phyloP scores from a whole-genome alignment of 2,797 vertebrate species.

The Erpetoichthys calabaricus region DNA sequence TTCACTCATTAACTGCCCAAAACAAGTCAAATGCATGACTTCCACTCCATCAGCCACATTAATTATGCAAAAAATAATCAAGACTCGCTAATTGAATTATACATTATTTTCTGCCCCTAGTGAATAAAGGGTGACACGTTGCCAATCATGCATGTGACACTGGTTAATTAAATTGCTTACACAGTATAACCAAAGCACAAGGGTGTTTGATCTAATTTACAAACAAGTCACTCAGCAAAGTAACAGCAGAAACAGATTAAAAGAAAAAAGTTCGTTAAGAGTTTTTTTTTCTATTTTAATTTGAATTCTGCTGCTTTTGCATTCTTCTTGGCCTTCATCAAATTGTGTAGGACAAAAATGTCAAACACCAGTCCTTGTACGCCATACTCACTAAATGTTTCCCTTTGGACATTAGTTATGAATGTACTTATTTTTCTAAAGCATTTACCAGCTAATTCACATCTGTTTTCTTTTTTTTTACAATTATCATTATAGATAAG shows the following conservation, averaged over 20 bases:
- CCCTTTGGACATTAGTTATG: no score
- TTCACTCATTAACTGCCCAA: neutral
- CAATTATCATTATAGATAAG: no score
- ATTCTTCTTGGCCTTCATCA: no score
- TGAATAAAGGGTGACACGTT: neutral
- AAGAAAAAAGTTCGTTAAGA: neutral
- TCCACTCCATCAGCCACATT: neutral
- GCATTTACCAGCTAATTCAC: no score
- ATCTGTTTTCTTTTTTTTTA: no score
- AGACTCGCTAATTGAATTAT: neutral
- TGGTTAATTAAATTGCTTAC: neutral
- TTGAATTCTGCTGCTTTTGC: no score
- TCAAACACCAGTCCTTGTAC: no score
- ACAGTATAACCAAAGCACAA: slow-evolving; percentile 1
- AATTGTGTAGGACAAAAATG: no score
- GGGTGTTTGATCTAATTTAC: neutral
- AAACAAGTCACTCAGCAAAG: neutral
- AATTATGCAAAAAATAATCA: neutral
- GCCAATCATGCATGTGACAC: slow-evolving; percentile 2
- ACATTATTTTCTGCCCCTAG: neutral
- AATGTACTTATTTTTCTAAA: no score
- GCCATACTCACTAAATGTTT: no score
- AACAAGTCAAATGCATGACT: neutral
- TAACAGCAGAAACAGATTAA: neutral
- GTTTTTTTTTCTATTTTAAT: no score